These are phyloP conservation scores for Copsychus sechellarum DNA, from an alignment of 2,113 vertebrate genomes.

Conservation along the genomic window DNA sequence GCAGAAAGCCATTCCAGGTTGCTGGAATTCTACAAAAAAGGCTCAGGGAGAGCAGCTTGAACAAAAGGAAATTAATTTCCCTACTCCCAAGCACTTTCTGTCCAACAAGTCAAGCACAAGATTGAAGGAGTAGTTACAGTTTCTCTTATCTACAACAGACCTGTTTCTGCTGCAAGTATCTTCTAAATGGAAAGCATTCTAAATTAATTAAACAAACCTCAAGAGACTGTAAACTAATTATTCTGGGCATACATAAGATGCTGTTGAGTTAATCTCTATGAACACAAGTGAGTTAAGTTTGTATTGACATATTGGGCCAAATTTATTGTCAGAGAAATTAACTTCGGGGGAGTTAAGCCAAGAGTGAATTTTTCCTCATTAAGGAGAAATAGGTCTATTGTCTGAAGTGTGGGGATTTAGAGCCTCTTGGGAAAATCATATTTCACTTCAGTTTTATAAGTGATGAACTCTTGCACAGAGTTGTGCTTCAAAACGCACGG, in stretches of 20 bases:
- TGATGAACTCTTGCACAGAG: neutral
- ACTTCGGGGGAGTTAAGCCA: neutral
- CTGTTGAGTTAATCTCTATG: conserved; percentile 43
- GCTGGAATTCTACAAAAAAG: neutral
- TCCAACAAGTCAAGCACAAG: neutral
- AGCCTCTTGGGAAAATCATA: neutral
- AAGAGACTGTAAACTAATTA: conserved; percentile 58
- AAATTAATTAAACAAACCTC: conserved; percentile 57
- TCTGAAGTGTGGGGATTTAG: neutral
- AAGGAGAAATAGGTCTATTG: neutral
- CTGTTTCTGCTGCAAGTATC: conserved; percentile 1
- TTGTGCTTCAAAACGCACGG: neutral
- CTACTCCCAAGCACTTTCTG: neutral
- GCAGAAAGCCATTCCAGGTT: neutral
- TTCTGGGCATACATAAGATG: conserved; percentile 41
- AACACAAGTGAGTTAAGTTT: conserved; percentile 45
- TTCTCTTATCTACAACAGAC: conserved; percentile 31
- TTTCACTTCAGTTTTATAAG: neutral
- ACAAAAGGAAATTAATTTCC: neutral
- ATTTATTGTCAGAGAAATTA: conserved; percentile 48
- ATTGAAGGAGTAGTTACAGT: neutral
- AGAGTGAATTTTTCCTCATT: conserved; percentile 23
- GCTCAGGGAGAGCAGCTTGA: neutral
- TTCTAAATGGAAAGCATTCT: conserved; percentile 46
- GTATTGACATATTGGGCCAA: conserved; percentile 48